Conservation (phyloP, 1,140 invertebrate species). For the Brachionus calyciflorus region DNA sequence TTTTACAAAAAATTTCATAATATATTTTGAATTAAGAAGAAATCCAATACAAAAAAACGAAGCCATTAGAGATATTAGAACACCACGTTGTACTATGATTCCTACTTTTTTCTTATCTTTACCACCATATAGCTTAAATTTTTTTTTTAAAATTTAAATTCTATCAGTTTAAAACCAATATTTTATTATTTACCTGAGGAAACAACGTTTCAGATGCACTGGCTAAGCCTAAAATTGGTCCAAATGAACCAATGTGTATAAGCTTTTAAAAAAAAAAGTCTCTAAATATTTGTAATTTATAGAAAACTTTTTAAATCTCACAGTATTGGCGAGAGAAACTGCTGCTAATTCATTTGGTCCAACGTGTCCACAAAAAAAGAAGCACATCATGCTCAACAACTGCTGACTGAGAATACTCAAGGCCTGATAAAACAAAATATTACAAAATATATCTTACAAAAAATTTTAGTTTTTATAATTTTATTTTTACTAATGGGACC, state of each 20-base stretch:
- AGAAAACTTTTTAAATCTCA: background rate
- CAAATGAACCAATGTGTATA: slow-evolving; percentile 8
- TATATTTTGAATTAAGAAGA: slow-evolving; percentile 9
- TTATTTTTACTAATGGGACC: background rate
- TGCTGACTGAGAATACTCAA: slow-evolving; percentile 2
- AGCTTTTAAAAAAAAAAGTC: background rate
- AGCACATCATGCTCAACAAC: slow-evolving; percentile 31
- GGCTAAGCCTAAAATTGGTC: background rate
- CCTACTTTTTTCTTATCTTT: slow-evolving; percentile 29
- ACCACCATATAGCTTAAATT: slow-evolving; percentile 19
- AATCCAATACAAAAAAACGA: slow-evolving; percentile 2
- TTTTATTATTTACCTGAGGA: slow-evolving; percentile 21
- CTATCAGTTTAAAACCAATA: too few relatives aligned
- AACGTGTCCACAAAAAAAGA: slow-evolving; percentile 33
- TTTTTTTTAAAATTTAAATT: too few relatives aligned
- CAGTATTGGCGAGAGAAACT: background rate
- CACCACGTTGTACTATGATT: background rate
- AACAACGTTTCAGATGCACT: slow-evolving; percentile 15
- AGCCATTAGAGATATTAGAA: background rate
- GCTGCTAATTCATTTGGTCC: slow-evolving; percentile 17
- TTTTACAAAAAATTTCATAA: slow-evolving; percentile 14
- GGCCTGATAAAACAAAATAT: too few relatives aligned
- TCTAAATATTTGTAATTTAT: background rate
- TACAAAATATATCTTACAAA: too few relatives aligned
- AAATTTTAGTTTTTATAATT: background rate